A percentile compares a stretch with the other conserved stretches of the same genome.
These are phyloP conservation scores for Leptinotarsa undecemlineata DNA, from an alignment of 1,140 invertebrate species.

Conservation along the genomic window DNA sequence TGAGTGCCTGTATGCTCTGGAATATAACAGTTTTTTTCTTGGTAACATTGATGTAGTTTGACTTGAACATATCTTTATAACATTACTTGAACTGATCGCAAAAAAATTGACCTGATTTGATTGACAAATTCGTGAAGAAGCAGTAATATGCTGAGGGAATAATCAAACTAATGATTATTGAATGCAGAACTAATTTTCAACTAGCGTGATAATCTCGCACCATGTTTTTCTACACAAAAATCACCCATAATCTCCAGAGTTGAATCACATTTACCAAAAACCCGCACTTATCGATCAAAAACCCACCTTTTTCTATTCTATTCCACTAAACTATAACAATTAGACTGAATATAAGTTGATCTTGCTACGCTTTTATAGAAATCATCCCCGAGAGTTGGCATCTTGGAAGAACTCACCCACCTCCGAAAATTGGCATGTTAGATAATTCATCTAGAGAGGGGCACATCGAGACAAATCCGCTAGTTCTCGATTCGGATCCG, in stretches of 20 bases:
- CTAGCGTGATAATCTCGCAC: too few species aligned
- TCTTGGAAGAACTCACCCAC: constrained; percentile 13
- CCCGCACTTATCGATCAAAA: not conserved
- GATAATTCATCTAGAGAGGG: constrained; percentile 9
- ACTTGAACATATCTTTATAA: too few species aligned
- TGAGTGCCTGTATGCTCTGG: too few species aligned
- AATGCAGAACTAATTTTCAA: too few species aligned
- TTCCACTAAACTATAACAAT: constrained; percentile 15
- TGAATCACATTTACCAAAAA: constrained; percentile 7
- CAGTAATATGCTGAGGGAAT: too few species aligned
- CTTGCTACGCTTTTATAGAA: constrained; percentile 20
- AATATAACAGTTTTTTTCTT: too few species aligned
- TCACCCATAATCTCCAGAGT: not conserved
- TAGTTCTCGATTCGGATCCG: not conserved
- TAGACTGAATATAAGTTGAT: constrained; percentile 16
- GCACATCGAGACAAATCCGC: not conserved
- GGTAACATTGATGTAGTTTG: too few species aligned
- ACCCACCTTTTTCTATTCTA: constrained; percentile 20
- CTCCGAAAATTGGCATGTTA: constrained; percentile 22
- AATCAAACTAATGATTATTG: too few species aligned
- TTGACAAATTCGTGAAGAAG: too few species aligned
- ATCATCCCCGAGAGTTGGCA: constrained; percentile 10
- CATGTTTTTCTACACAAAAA: too few species aligned
- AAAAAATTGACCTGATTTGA: too few species aligned
- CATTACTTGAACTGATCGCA: too few species aligned